Percentiles rank a stretch among this genome's conserved stretches.
Evolutionary conservation across 2,113 vertebrate species (phyloP).

Genomic region (Podarcis cretensis): DNA sequence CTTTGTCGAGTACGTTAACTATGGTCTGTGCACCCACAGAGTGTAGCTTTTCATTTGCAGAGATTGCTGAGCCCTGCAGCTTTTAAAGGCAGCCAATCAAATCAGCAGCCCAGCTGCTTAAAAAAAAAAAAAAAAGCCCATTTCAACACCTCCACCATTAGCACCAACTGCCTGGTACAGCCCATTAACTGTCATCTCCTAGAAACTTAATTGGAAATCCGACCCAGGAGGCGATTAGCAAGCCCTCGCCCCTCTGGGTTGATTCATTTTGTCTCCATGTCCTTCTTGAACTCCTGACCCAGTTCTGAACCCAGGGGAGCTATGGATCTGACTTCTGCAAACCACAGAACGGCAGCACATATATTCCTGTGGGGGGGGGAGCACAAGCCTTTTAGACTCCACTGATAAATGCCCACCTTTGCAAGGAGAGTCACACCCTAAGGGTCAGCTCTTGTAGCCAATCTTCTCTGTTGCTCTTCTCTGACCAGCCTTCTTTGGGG

Average conservation of each 20-base stretch:
- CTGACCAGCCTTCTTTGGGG: too few relatives aligned
- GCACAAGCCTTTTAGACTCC: neutral
- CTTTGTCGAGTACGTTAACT: neutral
- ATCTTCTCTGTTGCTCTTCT: neutral
- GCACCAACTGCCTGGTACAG: neutral
- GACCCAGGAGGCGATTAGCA: neutral
- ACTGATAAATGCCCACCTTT: neutral
- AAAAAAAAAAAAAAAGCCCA: neutral
- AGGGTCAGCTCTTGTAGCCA: neutral
- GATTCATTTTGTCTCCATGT: neutral
- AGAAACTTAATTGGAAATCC: conserved; percentile 24
- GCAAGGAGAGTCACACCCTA: neutral
- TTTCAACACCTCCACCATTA: conserved; percentile 3
- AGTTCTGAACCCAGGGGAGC: neutral
- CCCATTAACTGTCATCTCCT: neutral
- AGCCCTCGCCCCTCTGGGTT: neutral
- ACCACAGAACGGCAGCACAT: neutral
- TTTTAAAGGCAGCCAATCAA: neutral
- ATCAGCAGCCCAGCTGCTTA: neutral
- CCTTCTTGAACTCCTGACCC: neutral
- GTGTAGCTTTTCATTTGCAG: neutral
- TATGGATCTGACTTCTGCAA: too few relatives aligned
- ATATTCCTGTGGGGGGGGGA: neutral
- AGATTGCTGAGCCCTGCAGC: neutral
- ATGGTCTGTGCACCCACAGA: neutral